These are phyloP conservation scores for Poicephalus meyeri DNA, from an alignment of 2,113 vertebrate genomes.

Conservation along the genomic window DNA sequence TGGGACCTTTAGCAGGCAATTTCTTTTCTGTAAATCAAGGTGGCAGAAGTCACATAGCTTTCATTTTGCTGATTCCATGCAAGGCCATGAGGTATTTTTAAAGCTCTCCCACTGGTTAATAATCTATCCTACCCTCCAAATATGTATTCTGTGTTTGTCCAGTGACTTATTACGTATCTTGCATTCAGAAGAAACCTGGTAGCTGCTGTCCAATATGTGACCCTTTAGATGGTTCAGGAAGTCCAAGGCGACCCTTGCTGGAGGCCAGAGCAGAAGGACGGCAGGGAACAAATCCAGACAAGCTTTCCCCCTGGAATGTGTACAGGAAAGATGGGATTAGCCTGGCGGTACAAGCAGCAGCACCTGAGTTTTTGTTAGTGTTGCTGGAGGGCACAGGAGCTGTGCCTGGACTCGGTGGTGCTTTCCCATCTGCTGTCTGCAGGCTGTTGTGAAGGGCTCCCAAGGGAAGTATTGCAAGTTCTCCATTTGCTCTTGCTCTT, in stretches of 20 bases:
- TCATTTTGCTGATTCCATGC: background rate
- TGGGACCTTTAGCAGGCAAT: slow-evolving; percentile 16
- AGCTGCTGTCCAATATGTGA: background rate
- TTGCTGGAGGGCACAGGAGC: background rate
- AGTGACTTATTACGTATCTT: background rate
- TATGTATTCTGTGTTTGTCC: background rate
- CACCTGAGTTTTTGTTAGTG: background rate
- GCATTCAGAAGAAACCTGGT: background rate
- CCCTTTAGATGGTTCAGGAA: background rate
- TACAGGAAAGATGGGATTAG: background rate
- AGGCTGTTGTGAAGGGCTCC: background rate
- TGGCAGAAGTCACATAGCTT: background rate
- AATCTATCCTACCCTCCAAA: background rate
- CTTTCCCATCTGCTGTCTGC: background rate
- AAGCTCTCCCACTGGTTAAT: background rate
- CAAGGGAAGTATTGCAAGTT: background rate
- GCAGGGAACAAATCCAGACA: background rate
- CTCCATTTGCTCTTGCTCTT: background rate
- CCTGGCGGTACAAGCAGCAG: background rate
- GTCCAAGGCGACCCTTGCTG: background rate
- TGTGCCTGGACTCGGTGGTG: rapidly evolving
- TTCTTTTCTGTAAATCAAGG: background rate
- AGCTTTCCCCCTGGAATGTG: rapidly evolving
- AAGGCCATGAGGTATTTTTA: background rate
- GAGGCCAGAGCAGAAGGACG: background rate